Base-by-base conservation (phyloP, 2,797 vertebrate genomes). In the Smutsia temminckii region DNA sequence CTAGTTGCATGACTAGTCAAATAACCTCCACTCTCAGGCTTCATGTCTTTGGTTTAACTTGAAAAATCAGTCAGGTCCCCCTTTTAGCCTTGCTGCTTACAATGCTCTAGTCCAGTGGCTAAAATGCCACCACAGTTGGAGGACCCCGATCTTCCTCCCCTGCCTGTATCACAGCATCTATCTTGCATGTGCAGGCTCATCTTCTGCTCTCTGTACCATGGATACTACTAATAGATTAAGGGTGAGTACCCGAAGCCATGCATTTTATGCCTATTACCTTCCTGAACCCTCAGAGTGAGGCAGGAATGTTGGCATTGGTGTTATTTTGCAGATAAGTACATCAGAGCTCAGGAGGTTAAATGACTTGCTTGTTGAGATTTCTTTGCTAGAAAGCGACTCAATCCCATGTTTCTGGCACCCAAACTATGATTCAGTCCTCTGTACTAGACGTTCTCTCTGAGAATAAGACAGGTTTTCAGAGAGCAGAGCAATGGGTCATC, bases 41-140 rank as follows among this genome's bases (percentile, higher is more conserved):
- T 37, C 8, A 18, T 68, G n/a, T 11, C 34, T 5, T 57, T 2
- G 61, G 13, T 91, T 93, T 64, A 5, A 75, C 66, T 14, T 12
- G 34, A 64, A 87, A 84, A 81, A 68, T 21, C 46, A 32, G 61
- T 59, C 61, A n/a, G 27, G 57, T 7, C 3, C 7, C 27, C 23
- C 42, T 68, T 27, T 34, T 7, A 27, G 8, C 2, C 1, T 6
- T 0, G 0, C 6, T 5, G 13, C 57, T 72, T 21, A 7, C 6
- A 42, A 20, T 71, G 42, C 20, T 16, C 32, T 6, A 11, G 29
- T 13, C 18, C n/a, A 3, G 16, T 0, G 51, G 49, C 3, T 7
- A 2, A 32, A 49, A 20, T 11, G 29, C 23, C 1, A 0, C 29
- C 27, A 5, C 5, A 29, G 0, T 5, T 46, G 16, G 21, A 17